Base-by-base conservation (phyloP, 2,888 invertebrate species). In the Cantharis lateralis region DNA sequence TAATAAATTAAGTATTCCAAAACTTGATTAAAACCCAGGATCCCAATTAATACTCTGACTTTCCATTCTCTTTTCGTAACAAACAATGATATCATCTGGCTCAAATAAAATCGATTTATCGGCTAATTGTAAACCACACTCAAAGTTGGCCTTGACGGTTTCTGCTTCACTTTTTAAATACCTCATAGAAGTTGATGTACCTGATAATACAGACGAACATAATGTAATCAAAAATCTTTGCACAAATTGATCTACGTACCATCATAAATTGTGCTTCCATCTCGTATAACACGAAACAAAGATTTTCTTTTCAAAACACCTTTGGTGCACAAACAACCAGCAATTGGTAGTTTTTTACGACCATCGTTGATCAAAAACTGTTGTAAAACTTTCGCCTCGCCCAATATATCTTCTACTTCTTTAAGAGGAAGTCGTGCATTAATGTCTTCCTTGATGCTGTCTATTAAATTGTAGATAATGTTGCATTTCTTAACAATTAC, bases 401-500 rank as follows among this genome's bases (percentile, higher is more conserved):
- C 96, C 92, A 87, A 78, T 32, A 94, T 81, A 84, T 96, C 95
- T 86, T 98, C 96, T 10, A 93, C 92, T 81, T 94, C 92, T 68
- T 91, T 86, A 24, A 89, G 86, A 0, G 97, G 97, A 83, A 99
- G 90, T 84, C 91, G 89, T 0, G 88, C 88, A 82, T 91, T 94
- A 72, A 99, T 91, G 88, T 96, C 94, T 68, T 91, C 90, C 84
- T 95, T 96, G 0, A 99, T 87, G 85, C 97, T 95, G 83, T 98
- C 98, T 15, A 99, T 92, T 78, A 99, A 89, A 80, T 95, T 93
- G 88, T 99, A 99, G 82, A 99, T 99, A 26, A 99, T 93, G 88
- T 98, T 98, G 87, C 93, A 93, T 64, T 91, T 87, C 83, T 92
- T 92, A 32, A 98, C 88, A 0, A 87, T 77, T 3, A 98, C 90